Evolutionary conservation across 2,797 vertebrate genomes (phyloP).

Genomic region (Syngnathus rostellatus): DNA sequence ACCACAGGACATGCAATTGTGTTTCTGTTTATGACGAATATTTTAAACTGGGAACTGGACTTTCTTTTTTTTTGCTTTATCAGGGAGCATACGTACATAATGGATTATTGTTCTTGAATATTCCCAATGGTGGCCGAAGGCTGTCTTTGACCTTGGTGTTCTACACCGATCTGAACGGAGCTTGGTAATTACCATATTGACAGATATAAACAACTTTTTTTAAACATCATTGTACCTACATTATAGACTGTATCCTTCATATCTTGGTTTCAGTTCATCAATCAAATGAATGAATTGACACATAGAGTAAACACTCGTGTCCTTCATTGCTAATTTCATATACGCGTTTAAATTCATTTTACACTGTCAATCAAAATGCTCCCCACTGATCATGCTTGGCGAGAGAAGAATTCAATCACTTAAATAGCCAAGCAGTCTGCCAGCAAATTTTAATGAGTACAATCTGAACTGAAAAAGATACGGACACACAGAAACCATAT

Average conservation of each 20-base stretch:
- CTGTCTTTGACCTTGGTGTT: not conserved
- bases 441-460: not conserved
- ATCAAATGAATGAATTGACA: not conserved
- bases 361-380: constrained; percentile 4
- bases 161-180: not conserved
- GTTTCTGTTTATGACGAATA: too few relatives aligned
- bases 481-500: not conserved
- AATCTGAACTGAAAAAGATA: not conserved
- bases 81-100: too few relatives aligned
- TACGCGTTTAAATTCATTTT: not conserved
- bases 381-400: constrained; percentile 2
- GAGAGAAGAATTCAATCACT: constrained; percentile 2
- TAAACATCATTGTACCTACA: not conserved
- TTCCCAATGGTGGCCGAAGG: not conserved
- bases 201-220: not conserved
- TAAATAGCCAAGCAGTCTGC: not conserved
- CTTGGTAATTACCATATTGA: not conserved
- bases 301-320: not conserved
- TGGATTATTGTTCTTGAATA: not conserved
- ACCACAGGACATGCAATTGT: too few relatives aligned
- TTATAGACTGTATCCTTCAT: not conserved
- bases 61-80: too few relatives aligned
- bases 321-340: constrained; percentile 5
- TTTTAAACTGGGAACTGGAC: too few relatives aligned
- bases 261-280: not conserved